Conservation (phyloP, 2,113 vertebrate genomes). For the Sphaerodactylus townsendi region DNA sequence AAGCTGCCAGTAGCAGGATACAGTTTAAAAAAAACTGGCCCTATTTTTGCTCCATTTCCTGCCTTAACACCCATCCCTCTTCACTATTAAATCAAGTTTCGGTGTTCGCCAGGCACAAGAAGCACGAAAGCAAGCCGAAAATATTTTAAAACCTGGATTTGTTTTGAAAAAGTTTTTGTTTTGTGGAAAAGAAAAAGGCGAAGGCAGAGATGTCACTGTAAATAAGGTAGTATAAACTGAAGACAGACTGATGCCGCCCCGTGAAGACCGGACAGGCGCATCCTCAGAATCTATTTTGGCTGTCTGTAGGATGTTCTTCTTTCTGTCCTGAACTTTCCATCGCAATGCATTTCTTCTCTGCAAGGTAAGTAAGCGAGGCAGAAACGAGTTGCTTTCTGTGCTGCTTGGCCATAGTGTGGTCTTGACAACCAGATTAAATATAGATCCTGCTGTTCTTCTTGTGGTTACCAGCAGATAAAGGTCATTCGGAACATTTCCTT, state of each 20-base stretch:
- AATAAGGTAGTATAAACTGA: too few relatives aligned
- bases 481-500: conserved; percentile 11
- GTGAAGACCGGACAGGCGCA: background rate
- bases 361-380: background rate
- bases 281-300: conserved; percentile 19
- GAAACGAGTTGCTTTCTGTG: background rate
- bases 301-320: conserved; percentile 1
- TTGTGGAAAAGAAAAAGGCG: too few relatives aligned
- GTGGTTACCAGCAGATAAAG: background rate
- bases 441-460: background rate
- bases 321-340: conserved; percentile 1
- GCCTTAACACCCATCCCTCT: background rate
- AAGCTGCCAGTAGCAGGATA: background rate
- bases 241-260: background rate
- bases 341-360: fast-evolving
- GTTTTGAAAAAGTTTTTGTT: too few relatives aligned
- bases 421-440: background rate
- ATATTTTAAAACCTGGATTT: background rate
- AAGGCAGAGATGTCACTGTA: too few relatives aligned
- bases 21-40: background rate
- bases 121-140: background rate
- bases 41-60: background rate
- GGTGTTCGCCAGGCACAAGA: background rate
- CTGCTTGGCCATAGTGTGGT: background rate
- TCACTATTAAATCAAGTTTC: background rate